Percentiles rank a stretch among this genome's conserved stretches.
Evolutionary conservation across 2,113 vertebrate genomes (phyloP).

Genomic region (Petrocephalus microphthalmus): DNA sequence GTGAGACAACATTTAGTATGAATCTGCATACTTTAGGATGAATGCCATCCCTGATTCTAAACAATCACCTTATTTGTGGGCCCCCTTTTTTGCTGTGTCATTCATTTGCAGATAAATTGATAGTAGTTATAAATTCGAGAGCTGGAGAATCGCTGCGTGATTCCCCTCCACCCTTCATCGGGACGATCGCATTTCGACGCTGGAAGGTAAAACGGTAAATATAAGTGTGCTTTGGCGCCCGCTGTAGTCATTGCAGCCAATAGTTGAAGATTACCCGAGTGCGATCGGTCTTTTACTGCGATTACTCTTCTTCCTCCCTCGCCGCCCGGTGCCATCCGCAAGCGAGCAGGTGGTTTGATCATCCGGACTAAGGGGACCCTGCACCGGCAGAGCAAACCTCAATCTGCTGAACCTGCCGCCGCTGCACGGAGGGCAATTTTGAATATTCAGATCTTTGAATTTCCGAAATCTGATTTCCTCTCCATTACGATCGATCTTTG

Average conservation of each 20-base stretch:
- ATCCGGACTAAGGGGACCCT: slow-evolving; percentile 42
- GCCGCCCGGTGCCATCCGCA: not conserved
- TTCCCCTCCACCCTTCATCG: not conserved
- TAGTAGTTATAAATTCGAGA: not conserved
- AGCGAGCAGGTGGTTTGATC: slow-evolving; percentile 52
- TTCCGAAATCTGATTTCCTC: not conserved
- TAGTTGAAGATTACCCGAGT: slow-evolving; percentile 21
- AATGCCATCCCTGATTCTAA: not conserved
- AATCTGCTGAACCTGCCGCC: slow-evolving; percentile 62
- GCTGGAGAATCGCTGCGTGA: not conserved
- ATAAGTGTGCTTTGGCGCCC: slow-evolving; percentile 36
- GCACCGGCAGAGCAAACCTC: slow-evolving; percentile 37
- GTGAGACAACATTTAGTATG: not conserved
- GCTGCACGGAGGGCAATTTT: not conserved
- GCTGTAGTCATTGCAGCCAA: slow-evolving; percentile 33
- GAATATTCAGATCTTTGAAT: not conserved
- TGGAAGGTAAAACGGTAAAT: slow-evolving; percentile 25
- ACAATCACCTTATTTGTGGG: not conserved
- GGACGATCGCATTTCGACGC: slow-evolving; percentile 13
- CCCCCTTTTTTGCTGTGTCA: not conserved
- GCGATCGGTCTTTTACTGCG: not conserved
- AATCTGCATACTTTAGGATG: not conserved
- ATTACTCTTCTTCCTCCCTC: slow-evolving; percentile 12
- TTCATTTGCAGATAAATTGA: not conserved
- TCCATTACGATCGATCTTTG: not conserved